Conservation (phyloP, 2,113 vertebrate genomes). For the Haemorhous mexicanus region DNA sequence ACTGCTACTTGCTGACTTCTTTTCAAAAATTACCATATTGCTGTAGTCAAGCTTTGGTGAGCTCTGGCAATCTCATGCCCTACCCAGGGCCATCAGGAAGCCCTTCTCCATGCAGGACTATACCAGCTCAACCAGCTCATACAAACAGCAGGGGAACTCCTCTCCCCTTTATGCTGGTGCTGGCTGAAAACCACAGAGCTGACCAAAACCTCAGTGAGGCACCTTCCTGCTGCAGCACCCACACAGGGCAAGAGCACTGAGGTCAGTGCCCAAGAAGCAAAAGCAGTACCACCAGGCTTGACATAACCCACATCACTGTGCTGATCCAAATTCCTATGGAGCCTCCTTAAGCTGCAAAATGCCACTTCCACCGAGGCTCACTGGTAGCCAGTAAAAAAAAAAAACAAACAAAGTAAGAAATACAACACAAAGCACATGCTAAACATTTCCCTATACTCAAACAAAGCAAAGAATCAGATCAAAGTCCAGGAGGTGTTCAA, state of each 20-base stretch:
- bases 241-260: fast-evolving
- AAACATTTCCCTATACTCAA: neutral
- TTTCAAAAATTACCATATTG: neutral
- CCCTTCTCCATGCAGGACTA: neutral
- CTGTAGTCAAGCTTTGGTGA: neutral
- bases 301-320: neutral
- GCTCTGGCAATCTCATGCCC: neutral
- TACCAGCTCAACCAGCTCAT: neutral
- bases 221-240: neutral
- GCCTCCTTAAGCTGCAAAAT: neutral
- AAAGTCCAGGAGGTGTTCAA: neutral
- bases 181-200: neutral
- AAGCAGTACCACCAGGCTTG: neutral
- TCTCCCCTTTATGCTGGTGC: neutral
- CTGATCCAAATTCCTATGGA: neutral
- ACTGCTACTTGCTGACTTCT: neutral
- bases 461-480: neutral
- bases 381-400: neutral
- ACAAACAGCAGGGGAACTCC: neutral
- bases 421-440: neutral
- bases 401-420: neutral
- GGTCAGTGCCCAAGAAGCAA: neutral
- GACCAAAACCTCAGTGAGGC: neutral
- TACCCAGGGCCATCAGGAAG: fast-evolving
- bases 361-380: neutral